Conservation (phyloP, 2,797 vertebrate genomes). For the Hydrocynus forskahlii region DNA sequence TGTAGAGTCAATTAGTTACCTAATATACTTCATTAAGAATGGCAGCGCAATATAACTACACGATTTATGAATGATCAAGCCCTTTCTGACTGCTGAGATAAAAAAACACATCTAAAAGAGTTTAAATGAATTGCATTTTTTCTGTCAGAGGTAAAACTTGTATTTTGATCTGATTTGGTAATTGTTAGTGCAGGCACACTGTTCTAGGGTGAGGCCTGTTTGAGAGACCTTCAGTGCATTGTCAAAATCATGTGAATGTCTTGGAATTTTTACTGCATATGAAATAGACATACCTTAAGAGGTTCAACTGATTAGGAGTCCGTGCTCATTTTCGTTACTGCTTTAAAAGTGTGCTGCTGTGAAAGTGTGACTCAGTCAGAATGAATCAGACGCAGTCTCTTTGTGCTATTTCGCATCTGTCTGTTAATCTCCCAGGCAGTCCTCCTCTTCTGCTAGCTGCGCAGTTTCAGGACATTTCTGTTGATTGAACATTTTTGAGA, state of each 20-base stretch:
- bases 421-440: background rate
- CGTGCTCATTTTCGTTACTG: too few relatives aligned
- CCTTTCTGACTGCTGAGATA: background rate
- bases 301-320: background rate
- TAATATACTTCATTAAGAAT: background rate
- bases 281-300: background rate
- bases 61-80: too few relatives aligned
- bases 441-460: background rate
- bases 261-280: background rate
- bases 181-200: background rate
- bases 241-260: background rate
- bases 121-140: background rate
- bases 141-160: too few relatives aligned
- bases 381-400: background rate
- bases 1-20: constrained; percentile 29
- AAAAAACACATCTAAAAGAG: too few relatives aligned
- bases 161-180: too few relatives aligned
- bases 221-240: background rate
- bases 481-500: background rate
- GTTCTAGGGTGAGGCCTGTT: background rate
- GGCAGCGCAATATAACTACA: too few relatives aligned
- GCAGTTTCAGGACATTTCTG: background rate
- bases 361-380: background rate
- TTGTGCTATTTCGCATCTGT: background rate
- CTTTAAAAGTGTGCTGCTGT: background rate